phyloP scores from a whole-genome alignment of 2,113 vertebrate species.

The Lynx canadensis region DNA sequence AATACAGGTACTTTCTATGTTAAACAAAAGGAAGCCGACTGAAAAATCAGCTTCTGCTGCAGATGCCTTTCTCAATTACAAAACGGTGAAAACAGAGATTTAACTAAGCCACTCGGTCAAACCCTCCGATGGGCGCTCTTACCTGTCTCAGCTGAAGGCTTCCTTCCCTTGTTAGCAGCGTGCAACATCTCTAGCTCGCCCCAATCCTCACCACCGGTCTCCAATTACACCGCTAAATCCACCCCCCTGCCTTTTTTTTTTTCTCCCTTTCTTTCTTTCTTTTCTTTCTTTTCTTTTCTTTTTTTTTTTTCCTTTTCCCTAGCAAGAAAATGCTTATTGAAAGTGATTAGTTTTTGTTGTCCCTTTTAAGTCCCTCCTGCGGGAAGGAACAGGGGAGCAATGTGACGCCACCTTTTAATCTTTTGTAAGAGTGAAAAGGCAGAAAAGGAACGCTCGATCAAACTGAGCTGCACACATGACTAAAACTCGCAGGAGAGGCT shows the following conservation, averaged over 20 bases:
- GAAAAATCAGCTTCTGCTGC: conserved; percentile 81
- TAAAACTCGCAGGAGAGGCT: conserved; percentile 89
- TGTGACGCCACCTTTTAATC: conserved; percentile 91
- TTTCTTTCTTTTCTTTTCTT: background rate
- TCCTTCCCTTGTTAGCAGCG: conserved; percentile 94
- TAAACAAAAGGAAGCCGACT: conserved; percentile 87
- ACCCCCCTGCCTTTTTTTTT: conserved; percentile 64
- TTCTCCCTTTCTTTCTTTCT: background rate
- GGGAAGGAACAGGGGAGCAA: conserved; percentile 86
- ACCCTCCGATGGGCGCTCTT: conserved; percentile 85
- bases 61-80: conserved; percentile 81
- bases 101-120: conserved; percentile 78
- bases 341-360: conserved; percentile 89
- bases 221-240: conserved; percentile 85
- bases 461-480: conserved; percentile 91
- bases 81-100: conserved; percentile 81
- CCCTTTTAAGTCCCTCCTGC: conserved; percentile 90
- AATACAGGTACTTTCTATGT: conserved; percentile 84
- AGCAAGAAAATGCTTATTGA: conserved; percentile 85
- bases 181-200: conserved; percentile 95
- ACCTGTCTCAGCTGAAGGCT: conserved; percentile 97
- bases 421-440: conserved; percentile 89
- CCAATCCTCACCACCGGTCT: conserved; percentile 89
- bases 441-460: conserved; percentile 88
- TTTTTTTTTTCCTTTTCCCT: conserved; percentile 8